Evolutionary conservation across 2,113 vertebrate genomes (phyloP).

Genomic region (Bubo scandiacus): DNA sequence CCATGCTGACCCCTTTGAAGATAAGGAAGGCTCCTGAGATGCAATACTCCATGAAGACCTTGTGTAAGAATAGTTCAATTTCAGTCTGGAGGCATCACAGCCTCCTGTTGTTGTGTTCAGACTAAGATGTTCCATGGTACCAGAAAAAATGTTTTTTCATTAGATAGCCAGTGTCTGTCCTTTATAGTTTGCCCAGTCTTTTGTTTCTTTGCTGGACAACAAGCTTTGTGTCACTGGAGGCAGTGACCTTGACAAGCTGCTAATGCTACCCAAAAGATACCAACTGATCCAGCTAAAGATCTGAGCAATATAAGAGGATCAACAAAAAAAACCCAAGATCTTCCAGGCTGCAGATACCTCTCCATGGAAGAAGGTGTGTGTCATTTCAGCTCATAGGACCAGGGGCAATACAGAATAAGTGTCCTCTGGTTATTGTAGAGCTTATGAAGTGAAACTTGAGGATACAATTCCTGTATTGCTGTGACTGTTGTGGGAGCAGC

Average conservation of each 20-base stretch:
- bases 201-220: background rate
- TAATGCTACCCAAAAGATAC: background rate
- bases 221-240: background rate
- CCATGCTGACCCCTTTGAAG: fast-evolving
- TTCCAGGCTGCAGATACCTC: background rate
- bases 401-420: background rate
- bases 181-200: background rate
- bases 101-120: background rate
- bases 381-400: background rate
- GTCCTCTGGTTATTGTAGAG: background rate
- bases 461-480: background rate
- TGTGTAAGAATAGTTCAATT: background rate
- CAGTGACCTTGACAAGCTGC: fast-evolving
- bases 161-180: background rate
- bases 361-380: background rate
- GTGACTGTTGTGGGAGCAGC: background rate
- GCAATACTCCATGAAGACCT: background rate
- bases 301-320: background rate
- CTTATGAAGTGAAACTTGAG: background rate
- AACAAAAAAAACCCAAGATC: fast-evolving
- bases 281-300: background rate
- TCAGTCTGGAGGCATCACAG: background rate
- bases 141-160: background rate
- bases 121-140: background rate
- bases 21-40: fast-evolving